Conservation (phyloP, 1,140 invertebrate genomes). For the Heterodera schachtii region DNA sequence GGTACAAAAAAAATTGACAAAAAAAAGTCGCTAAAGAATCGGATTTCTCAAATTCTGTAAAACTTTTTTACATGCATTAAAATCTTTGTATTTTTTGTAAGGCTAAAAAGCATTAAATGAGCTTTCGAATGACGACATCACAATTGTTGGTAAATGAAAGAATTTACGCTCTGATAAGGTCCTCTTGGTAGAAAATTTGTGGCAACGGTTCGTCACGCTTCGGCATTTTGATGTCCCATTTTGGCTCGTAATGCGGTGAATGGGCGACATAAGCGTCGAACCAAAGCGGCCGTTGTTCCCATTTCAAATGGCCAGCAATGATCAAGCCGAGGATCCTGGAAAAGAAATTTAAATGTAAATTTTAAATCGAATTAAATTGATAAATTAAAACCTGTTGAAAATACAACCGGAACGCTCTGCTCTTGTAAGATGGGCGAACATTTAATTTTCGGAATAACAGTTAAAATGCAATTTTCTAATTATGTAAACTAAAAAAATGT, state of each 20-base stretch:
- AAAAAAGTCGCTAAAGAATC: no score
- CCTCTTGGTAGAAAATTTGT: slow-evolving; percentile 83
- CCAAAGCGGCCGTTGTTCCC: slow-evolving; percentile 82
- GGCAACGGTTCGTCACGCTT: slow-evolving; percentile 69
- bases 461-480: no score
- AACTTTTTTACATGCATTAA: background rate
- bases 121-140: background rate
- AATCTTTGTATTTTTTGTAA: background rate
- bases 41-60: no score
- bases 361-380: background rate
- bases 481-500: no score
- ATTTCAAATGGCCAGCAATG: slow-evolving; percentile 75
- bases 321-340: slow-evolving; percentile 74
- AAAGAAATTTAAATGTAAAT: background rate
- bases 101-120: background rate
- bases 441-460: background rate
- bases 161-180: slow-evolving; percentile 64
- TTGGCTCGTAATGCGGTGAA: slow-evolving; percentile 80
- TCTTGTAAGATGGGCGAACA: background rate
- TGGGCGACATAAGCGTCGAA: slow-evolving; percentile 86
- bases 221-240: slow-evolving; percentile 73
- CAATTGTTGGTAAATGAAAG: background rate
- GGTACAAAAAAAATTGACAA: no score
- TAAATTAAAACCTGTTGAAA: background rate
- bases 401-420: background rate